These are phyloP conservation scores for Leptoclinus maculatus DNA, from an alignment of 2,797 vertebrate genomes.

Conservation along the genomic window DNA sequence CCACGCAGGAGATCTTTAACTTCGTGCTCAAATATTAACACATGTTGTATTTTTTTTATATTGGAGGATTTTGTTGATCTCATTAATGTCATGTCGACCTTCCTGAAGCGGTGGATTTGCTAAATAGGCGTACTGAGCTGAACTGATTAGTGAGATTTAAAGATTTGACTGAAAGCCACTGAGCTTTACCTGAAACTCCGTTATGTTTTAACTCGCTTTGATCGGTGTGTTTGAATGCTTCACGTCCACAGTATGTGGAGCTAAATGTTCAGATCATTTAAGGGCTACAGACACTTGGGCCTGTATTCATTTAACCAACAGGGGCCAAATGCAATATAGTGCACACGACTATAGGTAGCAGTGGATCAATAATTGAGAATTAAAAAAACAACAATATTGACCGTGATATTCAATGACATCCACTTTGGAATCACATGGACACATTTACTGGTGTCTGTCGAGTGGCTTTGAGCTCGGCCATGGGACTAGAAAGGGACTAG, in stretches of 20 bases:
- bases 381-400: neutral
- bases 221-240: conserved; percentile 4
- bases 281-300: neutral
- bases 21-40: neutral
- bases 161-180: conserved; percentile 13
- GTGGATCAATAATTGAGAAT: too few species aligned
- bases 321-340: neutral
- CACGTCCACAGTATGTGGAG: neutral
- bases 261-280: neutral
- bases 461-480: neutral
- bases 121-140: conserved; percentile 8
- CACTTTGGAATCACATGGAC: neutral
- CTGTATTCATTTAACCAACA: neutral
- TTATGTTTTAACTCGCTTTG: conserved; percentile 1
- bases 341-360: too few species aligned
- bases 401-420: neutral
- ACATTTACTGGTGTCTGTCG: neutral
- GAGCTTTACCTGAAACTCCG: conserved; percentile 2
- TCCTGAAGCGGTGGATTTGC: conserved; percentile 19
- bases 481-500: neutral
- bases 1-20: neutral
- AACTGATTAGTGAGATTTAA: conserved; percentile 28
- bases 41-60: neutral
- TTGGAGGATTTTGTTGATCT: conserved; percentile 32
- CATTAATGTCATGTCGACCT: conserved; percentile 9